Conservation (phyloP, 30 jellyfish, hydroid and myxozoan species). For the Aurelia aurita complex sp. Pacific region DNA sequence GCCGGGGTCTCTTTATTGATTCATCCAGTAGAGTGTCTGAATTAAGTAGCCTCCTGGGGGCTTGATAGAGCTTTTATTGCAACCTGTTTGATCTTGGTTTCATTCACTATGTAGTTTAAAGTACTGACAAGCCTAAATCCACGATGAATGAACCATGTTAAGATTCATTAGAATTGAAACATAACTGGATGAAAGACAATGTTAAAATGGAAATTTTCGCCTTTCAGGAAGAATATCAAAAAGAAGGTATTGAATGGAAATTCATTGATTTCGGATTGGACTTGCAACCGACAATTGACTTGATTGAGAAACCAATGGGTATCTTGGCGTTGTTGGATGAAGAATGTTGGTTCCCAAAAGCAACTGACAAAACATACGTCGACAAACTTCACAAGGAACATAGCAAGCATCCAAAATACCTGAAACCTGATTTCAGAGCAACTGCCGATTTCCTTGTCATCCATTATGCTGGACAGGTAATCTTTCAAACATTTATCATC, state of each 20-base stretch:
- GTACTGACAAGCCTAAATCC: too few relatives aligned
- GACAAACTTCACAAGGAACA: slow-evolving; percentile 93
- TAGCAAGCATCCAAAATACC: slow-evolving; percentile 92
- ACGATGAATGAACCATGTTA: too few relatives aligned
- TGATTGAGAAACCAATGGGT: slow-evolving; percentile 99
- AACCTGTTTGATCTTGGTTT: too few relatives aligned
- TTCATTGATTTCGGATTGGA: slow-evolving; percentile 99
- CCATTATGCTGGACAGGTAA: slow-evolving; percentile 99
- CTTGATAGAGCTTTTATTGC: too few relatives aligned
- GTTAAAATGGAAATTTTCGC: not conserved
- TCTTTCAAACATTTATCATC: not conserved
- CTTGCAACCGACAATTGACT: slow-evolving; percentile 98
- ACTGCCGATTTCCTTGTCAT: slow-evolving; percentile 95
- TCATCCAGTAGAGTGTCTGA: too few relatives aligned
- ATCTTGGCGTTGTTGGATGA: slow-evolving; percentile 95
- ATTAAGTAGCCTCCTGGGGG: too few relatives aligned
- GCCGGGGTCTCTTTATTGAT: too few relatives aligned
- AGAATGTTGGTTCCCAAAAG: slow-evolving; percentile 99
- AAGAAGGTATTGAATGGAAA: slow-evolving; percentile 99
- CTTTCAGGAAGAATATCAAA: slow-evolving; percentile 95
- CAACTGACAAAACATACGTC: slow-evolving; percentile 97
- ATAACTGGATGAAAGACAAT: too few relatives aligned
- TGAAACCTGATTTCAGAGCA: slow-evolving; percentile 99
- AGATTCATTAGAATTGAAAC: too few relatives aligned
- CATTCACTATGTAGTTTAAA: too few relatives aligned